Evolutionary conservation across 2,888 invertebrate species (phyloP).

Genomic region (Sinhomidia bicolor): DNA sequence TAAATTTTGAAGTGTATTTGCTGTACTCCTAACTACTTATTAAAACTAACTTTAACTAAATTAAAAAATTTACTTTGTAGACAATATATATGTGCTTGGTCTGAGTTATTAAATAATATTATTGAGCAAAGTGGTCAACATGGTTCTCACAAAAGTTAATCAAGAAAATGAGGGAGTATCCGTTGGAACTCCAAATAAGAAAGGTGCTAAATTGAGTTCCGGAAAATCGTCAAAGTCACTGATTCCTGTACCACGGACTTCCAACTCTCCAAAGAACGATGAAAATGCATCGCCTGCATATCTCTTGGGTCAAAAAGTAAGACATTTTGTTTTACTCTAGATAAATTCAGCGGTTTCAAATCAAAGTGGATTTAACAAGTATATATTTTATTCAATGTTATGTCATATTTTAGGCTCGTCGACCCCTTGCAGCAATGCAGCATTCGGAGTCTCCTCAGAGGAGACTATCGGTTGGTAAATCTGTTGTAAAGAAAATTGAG

Average conservation of each 20-base stretch:
- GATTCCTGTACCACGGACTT: slow-evolving; percentile 10
- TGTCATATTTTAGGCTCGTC: background rate
- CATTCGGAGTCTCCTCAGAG: background rate
- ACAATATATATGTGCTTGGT: too few relatives aligned
- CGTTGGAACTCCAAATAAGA: background rate
- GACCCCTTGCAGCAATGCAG: slow-evolving; percentile 45
- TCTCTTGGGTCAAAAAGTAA: background rate
- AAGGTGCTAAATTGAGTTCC: background rate
- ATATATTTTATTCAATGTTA: too few relatives aligned
- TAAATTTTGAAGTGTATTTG: too few relatives aligned
- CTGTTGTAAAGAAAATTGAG: background rate
- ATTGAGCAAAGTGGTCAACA: too few relatives aligned
- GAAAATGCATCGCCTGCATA: background rate
- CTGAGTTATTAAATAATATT: too few relatives aligned
- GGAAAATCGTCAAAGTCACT: slow-evolving; percentile 32
- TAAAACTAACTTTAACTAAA: too few relatives aligned
- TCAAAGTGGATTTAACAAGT: too few relatives aligned
- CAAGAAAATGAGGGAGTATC: slow-evolving; percentile 33
- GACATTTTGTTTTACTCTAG: background rate
- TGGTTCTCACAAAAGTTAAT: slow-evolving; percentile 2
- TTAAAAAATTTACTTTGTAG: too few relatives aligned
- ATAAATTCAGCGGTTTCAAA: too few relatives aligned
- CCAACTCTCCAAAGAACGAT: slow-evolving; percentile 9
- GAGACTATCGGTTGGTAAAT: background rate
- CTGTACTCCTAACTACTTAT: too few relatives aligned